Base-by-base conservation (phyloP, 2,113 vertebrate species). In the Gopherus evgoodei region DNA sequence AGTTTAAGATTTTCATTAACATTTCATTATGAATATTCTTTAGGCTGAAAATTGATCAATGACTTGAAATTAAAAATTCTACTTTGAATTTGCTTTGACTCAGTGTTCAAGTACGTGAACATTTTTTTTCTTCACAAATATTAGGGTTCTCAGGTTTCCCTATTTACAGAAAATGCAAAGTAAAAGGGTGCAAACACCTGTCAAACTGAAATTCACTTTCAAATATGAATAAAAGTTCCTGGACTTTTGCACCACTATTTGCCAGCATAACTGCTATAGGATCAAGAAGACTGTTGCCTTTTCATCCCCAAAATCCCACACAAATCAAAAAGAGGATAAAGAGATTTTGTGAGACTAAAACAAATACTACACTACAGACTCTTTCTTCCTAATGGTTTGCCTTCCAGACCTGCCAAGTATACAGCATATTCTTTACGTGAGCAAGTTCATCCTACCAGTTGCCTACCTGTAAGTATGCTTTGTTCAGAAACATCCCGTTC, bases 61-160 rank as follows among this genome's bases (percentile, higher is more conserved):
- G 65, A 56, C 69, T 86, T 1, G 24, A 57, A 87, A 81, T 89
- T 95, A 56, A 90, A 91, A 90, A 38, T 91, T 91, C 69, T 96
- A 95, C 21, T 22, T 83, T 86, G 72, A 78, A 72, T 90, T 92
- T 90, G 11, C 89, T 92, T 94, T 81, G 83, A 29, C 27, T 0
- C 2, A 42, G 49, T 92, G 81, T 82, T 96, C 94, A 93, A 93
- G 93, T 94, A 94, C 91, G 96, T 95, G 93, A 90, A 80, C 52
- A 50, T 94, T 92, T 88, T 88, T 44, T 44, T 90, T 86, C 89
- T 91, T 94, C 90, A 83, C 57, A 83, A 91, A 31, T 11, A 1
- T 89, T 94, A 91, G 94, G 94, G 90, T 27, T 83, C 62, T 42
- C 90, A 75, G 69, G 83, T 89, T 72, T 79, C 87, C 81, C 53